These are phyloP conservation scores for Gallinago undulata DNA, from an alignment of 2,113 vertebrate genomes.

Conservation along the genomic window DNA sequence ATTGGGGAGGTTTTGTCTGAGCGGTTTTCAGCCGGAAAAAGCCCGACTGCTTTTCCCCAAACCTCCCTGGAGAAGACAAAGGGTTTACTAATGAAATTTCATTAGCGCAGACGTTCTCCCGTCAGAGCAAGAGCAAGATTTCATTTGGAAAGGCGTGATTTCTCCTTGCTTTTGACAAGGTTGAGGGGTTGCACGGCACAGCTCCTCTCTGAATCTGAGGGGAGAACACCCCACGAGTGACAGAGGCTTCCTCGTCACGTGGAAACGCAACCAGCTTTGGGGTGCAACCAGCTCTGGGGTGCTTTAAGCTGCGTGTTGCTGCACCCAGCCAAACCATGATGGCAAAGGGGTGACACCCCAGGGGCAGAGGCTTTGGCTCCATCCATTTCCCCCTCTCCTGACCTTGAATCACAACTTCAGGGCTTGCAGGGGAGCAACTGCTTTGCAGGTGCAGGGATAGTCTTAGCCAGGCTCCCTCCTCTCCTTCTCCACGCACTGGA, in stretches of 20 bases:
- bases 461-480: not conserved
- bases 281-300: not conserved
- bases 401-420: not conserved
- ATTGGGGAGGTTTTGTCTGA: conserved; percentile 36
- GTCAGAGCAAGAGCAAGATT: conserved; percentile 26
- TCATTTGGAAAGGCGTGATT: not conserved
- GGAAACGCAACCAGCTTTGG: not conserved
- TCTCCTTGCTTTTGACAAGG: conserved; percentile 22
- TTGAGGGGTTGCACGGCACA: not conserved
- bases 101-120: conserved; percentile 39
- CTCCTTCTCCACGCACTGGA: not conserved
- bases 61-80: conserved; percentile 55
- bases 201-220: not conserved
- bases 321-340: not conserved
- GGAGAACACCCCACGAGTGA: not conserved
- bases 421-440: not conserved
- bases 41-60: conserved; percentile 17
- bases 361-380: not conserved
- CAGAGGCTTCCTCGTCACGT: not conserved
- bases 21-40: conserved; percentile 20
- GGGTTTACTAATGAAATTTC: conserved; percentile 52
- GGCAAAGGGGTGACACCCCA: not conserved
- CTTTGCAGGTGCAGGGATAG: not conserved
- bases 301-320: not conserved
- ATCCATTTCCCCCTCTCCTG: not conserved